Evolutionary conservation across 2,888 invertebrate species (phyloP).

Genomic region (Osmoderma eremita): DNA sequence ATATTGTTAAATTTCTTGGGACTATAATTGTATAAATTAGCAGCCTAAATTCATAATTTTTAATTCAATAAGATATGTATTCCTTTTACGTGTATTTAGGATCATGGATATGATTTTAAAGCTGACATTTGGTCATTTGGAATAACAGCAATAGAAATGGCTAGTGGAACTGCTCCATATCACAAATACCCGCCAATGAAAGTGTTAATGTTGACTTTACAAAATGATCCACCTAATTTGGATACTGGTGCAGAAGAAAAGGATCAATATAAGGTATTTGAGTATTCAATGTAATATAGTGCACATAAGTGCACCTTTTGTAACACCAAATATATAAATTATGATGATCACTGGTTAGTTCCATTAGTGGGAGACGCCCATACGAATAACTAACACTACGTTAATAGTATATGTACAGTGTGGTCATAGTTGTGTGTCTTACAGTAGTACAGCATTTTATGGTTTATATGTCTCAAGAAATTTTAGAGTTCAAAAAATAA

Average conservation of each 20-base stretch:
- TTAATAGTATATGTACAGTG: too few species aligned
- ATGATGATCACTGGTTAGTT: too few species aligned
- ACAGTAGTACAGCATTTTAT: too few species aligned
- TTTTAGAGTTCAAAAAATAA: too few species aligned
- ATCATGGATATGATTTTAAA: slow-evolving; percentile 98
- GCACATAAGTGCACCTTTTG: too few species aligned
- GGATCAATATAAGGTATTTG: slow-evolving; percentile 87
- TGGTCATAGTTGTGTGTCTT: too few species aligned
- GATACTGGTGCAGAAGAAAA: slow-evolving; percentile 96
- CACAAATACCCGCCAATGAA: slow-evolving; percentile 99
- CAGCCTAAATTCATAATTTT: background rate
- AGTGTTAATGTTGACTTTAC: slow-evolving; percentile 96
- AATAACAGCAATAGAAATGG: slow-evolving; percentile 98
- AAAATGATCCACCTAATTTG: slow-evolving; percentile 96
- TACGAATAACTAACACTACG: too few species aligned
- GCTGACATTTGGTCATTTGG: slow-evolving; percentile 95
- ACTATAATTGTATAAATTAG: background rate
- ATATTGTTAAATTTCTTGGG: too few species aligned
- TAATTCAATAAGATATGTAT: background rate
- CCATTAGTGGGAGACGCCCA: too few species aligned
- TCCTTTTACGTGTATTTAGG: slow-evolving; percentile 65
- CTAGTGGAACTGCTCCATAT: slow-evolving; percentile 97
- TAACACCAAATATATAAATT: too few species aligned
- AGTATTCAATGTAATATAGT: background rate
- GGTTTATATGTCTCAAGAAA: too few species aligned